phyloP scores from a whole-genome alignment of 2,113 vertebrate species.

The Urocolius indicus region DNA sequence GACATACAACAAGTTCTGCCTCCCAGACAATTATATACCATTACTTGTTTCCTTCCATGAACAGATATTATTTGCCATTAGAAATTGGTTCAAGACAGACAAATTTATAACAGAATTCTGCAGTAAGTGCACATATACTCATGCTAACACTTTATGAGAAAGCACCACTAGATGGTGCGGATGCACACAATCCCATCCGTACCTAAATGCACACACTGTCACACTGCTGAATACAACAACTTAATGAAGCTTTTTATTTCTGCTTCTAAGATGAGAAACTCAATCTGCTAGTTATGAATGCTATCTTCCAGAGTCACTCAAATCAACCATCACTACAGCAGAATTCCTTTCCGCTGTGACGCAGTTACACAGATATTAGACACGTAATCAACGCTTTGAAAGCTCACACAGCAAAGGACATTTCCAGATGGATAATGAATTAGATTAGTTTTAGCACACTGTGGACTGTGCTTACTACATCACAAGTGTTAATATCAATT shows the following conservation, averaged over 20 bases:
- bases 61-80: not conserved
- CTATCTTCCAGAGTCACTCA: not conserved
- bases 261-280: not conserved
- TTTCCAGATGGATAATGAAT: not conserved
- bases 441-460: not conserved
- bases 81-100: not conserved
- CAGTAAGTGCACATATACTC: not conserved
- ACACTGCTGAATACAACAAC: not conserved
- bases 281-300: not conserved
- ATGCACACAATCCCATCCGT: fast-evolving
- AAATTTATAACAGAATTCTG: not conserved
- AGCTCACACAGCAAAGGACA: not conserved
- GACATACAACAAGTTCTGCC: not conserved
- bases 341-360: not conserved
- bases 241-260: not conserved
- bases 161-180: not conserved
- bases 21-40: not conserved
- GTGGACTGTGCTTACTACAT: not conserved
- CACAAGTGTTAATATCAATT: not conserved
- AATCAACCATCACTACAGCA: not conserved
- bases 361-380: not conserved
- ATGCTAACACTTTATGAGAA: not conserved
- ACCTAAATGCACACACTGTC: not conserved
- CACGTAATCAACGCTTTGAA: not conserved
- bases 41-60: not conserved